Base-by-base conservation (phyloP, 1,140 invertebrate genomes). In the Thalassaphorura encarpata region DNA sequence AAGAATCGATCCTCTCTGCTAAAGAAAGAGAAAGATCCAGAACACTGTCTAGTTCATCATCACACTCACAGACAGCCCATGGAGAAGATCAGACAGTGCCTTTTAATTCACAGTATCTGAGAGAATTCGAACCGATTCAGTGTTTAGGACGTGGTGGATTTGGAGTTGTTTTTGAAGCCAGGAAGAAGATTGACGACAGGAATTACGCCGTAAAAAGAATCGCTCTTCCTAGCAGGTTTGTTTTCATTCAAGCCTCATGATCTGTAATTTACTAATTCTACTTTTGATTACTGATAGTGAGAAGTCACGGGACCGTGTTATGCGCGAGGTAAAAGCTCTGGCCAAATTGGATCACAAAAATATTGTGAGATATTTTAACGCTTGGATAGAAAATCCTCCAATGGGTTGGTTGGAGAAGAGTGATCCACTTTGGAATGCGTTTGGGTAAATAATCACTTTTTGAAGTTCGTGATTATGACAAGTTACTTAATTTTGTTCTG, bases 201-300 rank as follows among this genome's bases (percentile, higher is more conserved):
- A 78, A 83, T 61, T 98, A 98, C 76, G 95, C 95, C 21, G 83
- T 99, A 0, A 98, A 99, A 74, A 80, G 93, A 66, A 97, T 97
- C 45, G 80, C 81, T 6, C 73, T 97, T 54, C 87, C 89, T 13
- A 85, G 85, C 64, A 85, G 80, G 86, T 89, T 71, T 71, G 72
- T 67, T 48, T 27, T 49, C 18, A 40, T 60, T 43, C n/a, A 40
- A 31, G n/a, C n/a, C n/a, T n/a, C n/a, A n/a, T n/a, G n/a, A n/a
- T n/a, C n/a, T n/a, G n/a, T n/a, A n/a, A n/a, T n/a, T n/a, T n/a
- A n/a, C n/a, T n/a, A n/a, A n/a, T n/a, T n/a, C n/a, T n/a, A n/a
- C n/a, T n/a, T n/a, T n/a, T n/a, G n/a, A n/a, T 57, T 54, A 61
- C 69, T 71, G 72, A 42, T 68, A 85, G 87, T 64, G 76, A 82